phyloP scores from a whole-genome alignment of 1,140 invertebrate genomes.

The Cyclina sinensis region DNA sequence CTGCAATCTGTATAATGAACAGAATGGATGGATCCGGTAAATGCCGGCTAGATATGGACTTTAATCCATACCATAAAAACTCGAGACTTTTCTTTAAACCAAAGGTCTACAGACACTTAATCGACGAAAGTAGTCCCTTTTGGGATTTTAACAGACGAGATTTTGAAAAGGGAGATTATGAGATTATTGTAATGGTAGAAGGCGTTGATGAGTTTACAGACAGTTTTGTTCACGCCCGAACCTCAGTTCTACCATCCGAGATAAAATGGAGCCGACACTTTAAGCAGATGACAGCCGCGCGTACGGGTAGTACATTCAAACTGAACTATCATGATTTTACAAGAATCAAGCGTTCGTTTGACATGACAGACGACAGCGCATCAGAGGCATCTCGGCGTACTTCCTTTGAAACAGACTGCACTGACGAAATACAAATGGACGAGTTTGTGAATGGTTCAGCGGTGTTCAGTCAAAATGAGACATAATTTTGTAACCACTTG shows the following conservation, averaged over 20 bases:
- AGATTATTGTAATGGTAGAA: constrained; percentile 98
- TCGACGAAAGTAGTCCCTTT: constrained; percentile 94
- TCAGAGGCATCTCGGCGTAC: constrained; percentile 12
- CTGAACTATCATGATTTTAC: constrained; percentile 61
- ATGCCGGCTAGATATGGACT: constrained; percentile 78
- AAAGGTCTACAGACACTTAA: constrained; percentile 92
- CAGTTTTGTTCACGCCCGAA: constrained; percentile 85
- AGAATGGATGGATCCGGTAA: constrained; percentile 70
- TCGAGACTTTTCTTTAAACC: constrained; percentile 97
- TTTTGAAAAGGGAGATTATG: constrained; percentile 94
- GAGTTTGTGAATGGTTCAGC: neutral
- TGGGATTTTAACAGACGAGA: constrained; percentile 95
- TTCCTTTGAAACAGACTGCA: neutral
- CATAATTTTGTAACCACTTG: too few species aligned
- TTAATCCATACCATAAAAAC: constrained; percentile 93
- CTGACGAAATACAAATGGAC: neutral
- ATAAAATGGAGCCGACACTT: constrained; percentile 87
- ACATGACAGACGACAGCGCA: constrained; percentile 55
- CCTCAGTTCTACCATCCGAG: constrained; percentile 87
- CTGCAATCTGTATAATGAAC: constrained; percentile 94
- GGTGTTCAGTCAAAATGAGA: neutral
- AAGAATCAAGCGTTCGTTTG: constrained; percentile 1
- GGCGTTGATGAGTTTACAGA: constrained; percentile 88
- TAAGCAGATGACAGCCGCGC: constrained; percentile 52
- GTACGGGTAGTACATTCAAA: constrained; percentile 17